Percentiles rank a stretch among this genome's conserved stretches.
These are phyloP conservation scores for Cantharis rufa DNA, from an alignment of 2,888 invertebrate genomes.

Conservation along the genomic window DNA sequence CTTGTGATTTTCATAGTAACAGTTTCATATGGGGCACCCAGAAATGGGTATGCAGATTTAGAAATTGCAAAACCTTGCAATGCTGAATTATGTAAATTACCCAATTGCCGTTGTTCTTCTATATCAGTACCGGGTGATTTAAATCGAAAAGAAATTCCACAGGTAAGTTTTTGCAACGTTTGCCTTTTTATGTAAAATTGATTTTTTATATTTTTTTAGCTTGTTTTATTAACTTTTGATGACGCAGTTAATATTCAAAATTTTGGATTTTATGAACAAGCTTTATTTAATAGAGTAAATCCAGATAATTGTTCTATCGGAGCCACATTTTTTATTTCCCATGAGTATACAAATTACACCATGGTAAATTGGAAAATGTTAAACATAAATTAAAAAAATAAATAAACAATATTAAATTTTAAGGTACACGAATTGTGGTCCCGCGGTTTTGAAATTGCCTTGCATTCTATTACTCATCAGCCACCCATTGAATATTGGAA, in stretches of 20 bases:
- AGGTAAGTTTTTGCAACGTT: slow-evolving; percentile 51
- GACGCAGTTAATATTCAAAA: slow-evolving; percentile 65
- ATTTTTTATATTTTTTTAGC: slow-evolving; percentile 54
- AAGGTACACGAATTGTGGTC: slow-evolving; percentile 63
- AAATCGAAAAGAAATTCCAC: slow-evolving; percentile 56
- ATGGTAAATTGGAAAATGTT: slow-evolving; percentile 41
- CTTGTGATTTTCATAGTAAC: background rate
- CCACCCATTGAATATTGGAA: slow-evolving; percentile 63
- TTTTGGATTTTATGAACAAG: slow-evolving; percentile 60
- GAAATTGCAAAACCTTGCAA: slow-evolving; percentile 24
- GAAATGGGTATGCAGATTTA: background rate
- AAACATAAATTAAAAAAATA: too few species aligned
- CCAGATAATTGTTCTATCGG: slow-evolving; percentile 67
- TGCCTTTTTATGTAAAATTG: slow-evolving; percentile 1
- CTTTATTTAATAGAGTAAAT: slow-evolving; percentile 61
- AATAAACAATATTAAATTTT: background rate
- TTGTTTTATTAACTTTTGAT: slow-evolving; percentile 70
- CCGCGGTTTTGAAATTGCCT: slow-evolving; percentile 68
- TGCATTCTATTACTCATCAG: slow-evolving; percentile 69
- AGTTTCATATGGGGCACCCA: slow-evolving; percentile 5
- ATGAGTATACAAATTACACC: slow-evolving; percentile 73
- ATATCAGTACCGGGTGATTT: slow-evolving; percentile 58
- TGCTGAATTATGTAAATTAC: slow-evolving; percentile 56
- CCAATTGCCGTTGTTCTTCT: slow-evolving; percentile 61
- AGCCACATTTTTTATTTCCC: slow-evolving; percentile 70